phyloP scores from a whole-genome alignment of 1,140 invertebrate species.

The Cepaea nemoralis region DNA sequence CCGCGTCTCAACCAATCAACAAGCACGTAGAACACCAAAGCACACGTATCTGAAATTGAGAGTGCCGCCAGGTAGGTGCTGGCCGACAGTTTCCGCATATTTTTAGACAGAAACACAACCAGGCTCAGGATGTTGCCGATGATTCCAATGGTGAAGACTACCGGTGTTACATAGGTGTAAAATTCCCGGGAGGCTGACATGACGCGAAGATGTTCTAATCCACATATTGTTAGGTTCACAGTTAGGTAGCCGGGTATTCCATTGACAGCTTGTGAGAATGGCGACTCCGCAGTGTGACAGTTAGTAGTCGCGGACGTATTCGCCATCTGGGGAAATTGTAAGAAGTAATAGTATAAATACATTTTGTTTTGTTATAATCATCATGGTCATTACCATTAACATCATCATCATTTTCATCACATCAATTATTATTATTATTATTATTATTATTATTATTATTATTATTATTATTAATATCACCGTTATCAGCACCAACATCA shows the following conservation, averaged over 20 bases:
- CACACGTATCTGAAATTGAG: constrained; percentile 60
- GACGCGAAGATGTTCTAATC: not conserved
- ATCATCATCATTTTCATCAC: no score
- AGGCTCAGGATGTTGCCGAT: constrained; percentile 63
- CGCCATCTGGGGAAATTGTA: not conserved
- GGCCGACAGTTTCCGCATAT: constrained; percentile 59
- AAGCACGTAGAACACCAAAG: constrained; percentile 61
- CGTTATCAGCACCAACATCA: no score
- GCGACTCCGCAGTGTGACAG: not conserved
- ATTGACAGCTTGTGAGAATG: no score
- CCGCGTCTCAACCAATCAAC: constrained; percentile 59
- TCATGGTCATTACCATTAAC: no score
- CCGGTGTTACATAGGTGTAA: constrained; percentile 34
- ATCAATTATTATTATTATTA: no score
- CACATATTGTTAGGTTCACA: not conserved
- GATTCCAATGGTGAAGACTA: constrained; percentile 54
- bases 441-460: no score
- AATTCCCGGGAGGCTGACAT: not conserved
- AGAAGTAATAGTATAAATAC: no score
- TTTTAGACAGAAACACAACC: constrained; percentile 58
- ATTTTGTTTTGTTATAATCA: no score
- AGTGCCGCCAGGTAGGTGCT: constrained; percentile 63
- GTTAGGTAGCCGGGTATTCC: not conserved
- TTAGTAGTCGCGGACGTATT: not conserved
- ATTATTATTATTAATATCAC: no score